A percentile compares a stretch with the other conserved stretches of the same genome.
These are phyloP conservation scores for Bucorvus abyssinicus DNA, from an alignment of 2,797 vertebrate genomes.

Conservation along the genomic window DNA sequence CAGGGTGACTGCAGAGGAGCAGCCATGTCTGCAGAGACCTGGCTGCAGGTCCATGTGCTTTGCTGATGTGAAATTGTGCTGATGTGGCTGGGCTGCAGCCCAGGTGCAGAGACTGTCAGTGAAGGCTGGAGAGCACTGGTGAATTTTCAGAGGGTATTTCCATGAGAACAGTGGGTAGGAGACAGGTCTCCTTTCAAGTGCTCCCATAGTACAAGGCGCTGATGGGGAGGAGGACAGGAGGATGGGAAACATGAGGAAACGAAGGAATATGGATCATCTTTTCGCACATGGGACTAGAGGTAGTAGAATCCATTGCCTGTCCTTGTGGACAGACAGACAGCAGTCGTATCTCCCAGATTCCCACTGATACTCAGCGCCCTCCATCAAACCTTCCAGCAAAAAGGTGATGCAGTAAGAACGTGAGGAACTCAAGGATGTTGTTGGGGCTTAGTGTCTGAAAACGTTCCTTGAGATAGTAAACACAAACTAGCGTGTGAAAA, in stretches of 20 bases:
- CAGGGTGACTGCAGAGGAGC: neutral
- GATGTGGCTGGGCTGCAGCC: neutral
- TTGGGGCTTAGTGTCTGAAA: neutral
- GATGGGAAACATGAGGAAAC: neutral
- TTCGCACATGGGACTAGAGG: neutral
- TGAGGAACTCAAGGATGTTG: fast-evolving
- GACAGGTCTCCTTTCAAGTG: neutral
- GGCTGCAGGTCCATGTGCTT: neutral
- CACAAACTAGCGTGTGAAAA: neutral
- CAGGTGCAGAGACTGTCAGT: neutral
- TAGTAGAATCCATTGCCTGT: neutral
- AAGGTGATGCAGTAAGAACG: neutral
- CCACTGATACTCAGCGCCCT: neutral
- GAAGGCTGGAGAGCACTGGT: neutral
- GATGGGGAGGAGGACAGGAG: neutral
- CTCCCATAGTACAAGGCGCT: neutral
- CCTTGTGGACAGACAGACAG: neutral
- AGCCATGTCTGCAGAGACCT: neutral
- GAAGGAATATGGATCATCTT: neutral
- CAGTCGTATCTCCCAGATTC: neutral
- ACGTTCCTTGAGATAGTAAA: neutral
- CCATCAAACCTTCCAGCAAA: neutral
- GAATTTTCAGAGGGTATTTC: neutral
- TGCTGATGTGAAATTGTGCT: neutral
- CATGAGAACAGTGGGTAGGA: neutral